These are phyloP conservation scores for Colaptes auratus DNA, from an alignment of 2,113 vertebrate species.

Conservation along the genomic window DNA sequence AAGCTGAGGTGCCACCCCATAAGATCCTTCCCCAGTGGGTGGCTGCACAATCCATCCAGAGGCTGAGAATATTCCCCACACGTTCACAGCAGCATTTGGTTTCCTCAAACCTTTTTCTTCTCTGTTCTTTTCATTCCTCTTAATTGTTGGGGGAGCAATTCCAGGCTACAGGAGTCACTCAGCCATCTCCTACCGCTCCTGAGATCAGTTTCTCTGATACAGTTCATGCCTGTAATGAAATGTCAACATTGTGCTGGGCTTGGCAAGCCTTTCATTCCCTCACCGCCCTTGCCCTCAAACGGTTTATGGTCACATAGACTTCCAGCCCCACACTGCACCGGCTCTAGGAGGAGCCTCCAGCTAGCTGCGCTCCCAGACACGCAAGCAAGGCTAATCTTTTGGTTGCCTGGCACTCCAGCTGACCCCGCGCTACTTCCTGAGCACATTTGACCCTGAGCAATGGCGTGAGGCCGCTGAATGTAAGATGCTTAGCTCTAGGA, in stretches of 20 bases:
- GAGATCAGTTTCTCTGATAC: background rate
- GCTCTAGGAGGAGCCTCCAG: background rate
- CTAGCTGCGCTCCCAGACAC: background rate
- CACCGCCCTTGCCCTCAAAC: background rate
- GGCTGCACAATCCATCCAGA: background rate
- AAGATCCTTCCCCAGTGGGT: background rate
- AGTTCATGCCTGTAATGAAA: conserved; percentile 11
- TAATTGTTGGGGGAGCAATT: conserved; percentile 23
- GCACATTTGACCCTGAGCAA: background rate
- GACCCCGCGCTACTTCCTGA: rapidly evolving
- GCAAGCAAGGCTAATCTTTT: background rate
- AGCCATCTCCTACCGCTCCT: background rate
- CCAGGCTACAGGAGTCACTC: conserved; percentile 4
- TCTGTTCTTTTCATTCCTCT: background rate
- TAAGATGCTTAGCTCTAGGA: background rate
- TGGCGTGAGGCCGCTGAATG: rapidly evolving
- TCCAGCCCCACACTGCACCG: background rate
- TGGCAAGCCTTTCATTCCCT: background rate
- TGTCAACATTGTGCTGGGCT: background rate
- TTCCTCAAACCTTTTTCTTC: background rate
- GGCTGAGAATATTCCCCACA: background rate
- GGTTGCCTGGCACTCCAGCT: background rate
- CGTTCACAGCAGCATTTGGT: background rate
- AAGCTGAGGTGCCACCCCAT: background rate
- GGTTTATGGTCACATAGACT: background rate